A percentile compares a stretch with the other conserved stretches of the same genome.
These are phyloP conservation scores for Erebia palarica DNA, from an alignment of 2,888 invertebrate genomes.

Conservation along the genomic window DNA sequence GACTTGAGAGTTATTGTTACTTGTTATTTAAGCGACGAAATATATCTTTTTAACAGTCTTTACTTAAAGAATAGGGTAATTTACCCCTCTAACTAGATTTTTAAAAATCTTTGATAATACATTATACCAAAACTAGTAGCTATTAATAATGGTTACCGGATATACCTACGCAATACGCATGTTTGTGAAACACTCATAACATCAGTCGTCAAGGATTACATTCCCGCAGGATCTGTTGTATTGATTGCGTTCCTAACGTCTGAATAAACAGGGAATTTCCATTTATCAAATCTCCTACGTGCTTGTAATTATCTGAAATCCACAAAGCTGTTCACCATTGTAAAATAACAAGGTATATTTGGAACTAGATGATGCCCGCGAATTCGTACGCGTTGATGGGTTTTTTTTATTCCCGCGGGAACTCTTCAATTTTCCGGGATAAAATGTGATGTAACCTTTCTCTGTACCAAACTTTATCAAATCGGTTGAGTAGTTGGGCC, in stretches of 20 bases:
- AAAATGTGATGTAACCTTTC: too few species aligned
- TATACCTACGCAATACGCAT: not conserved
- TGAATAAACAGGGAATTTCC: constrained; percentile 28
- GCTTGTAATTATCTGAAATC: constrained; percentile 20
- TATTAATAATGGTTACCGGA: not conserved
- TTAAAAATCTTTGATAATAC: too few species aligned
- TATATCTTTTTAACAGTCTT: too few species aligned
- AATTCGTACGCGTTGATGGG: not conserved
- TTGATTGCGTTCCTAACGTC: constrained; percentile 23
- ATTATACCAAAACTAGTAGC: too few species aligned
- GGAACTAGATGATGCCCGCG: too few species aligned
- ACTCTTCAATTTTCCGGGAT: too few species aligned
- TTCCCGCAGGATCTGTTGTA: not conserved
- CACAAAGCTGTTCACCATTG: constrained; percentile 13
- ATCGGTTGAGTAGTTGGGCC: too few species aligned
- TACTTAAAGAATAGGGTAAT: too few species aligned
- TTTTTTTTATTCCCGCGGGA: not conserved
- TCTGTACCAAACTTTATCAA: too few species aligned
- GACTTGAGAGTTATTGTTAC: too few species aligned
- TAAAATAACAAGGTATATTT: not conserved
- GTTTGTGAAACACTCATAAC: not conserved
- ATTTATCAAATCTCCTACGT: constrained; percentile 28
- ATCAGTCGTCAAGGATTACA: constrained; percentile 5
- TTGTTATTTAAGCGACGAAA: too few species aligned
- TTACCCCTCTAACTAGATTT: too few species aligned